A percentile compares a stretch with the other conserved stretches of the same genome.
These are phyloP conservation scores for Lacerta bilineata DNA, from an alignment of 2,797 vertebrate genomes.

Conservation along the genomic window DNA sequence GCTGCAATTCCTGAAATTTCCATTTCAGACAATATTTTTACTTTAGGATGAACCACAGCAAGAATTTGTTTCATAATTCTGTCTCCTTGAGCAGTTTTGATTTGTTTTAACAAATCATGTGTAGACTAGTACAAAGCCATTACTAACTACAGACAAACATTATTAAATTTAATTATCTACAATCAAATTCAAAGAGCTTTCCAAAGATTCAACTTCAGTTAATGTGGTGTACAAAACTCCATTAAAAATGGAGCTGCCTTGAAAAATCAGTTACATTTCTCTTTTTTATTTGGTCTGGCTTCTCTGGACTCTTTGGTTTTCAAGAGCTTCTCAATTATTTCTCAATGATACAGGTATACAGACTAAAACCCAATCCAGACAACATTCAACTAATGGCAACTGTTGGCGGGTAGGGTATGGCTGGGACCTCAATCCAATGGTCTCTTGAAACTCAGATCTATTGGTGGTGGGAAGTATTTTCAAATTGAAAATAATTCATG, in stretches of 20 bases:
- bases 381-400: background rate
- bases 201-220: background rate
- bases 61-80: no score
- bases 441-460: background rate
- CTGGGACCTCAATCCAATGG: background rate
- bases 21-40: background rate
- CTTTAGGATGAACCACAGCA: no score
- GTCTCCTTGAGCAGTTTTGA: background rate
- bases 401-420: background rate
- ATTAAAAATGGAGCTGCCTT: background rate
- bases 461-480: background rate
- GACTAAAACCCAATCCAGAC: background rate
- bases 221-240: background rate
- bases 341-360: background rate
- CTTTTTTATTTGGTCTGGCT: background rate
- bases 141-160: background rate
- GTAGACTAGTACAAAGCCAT: background rate
- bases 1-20: background rate
- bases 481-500: no score
- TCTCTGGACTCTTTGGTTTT: background rate
- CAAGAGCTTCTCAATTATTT: background rate
- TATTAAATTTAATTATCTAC: background rate
- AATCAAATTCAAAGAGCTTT: background rate
- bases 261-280: no score
- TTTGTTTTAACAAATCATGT: background rate